These are phyloP conservation scores for Hippopotamus amphibius DNA, from an alignment of 2,113 vertebrate species.

Conservation along the genomic window DNA sequence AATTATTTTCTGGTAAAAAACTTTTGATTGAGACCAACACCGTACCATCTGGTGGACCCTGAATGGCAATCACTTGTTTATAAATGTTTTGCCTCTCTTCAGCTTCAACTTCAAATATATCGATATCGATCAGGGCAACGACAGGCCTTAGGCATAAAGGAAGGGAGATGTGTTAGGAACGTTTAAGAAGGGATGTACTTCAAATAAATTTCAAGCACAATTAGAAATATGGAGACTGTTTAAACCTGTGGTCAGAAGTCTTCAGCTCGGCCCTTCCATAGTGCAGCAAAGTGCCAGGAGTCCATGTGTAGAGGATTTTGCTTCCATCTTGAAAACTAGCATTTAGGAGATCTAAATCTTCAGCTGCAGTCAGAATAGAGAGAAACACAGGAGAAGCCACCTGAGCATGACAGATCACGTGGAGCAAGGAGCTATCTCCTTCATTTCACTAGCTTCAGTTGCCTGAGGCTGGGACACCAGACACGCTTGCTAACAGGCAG, in stretches of 20 bases:
- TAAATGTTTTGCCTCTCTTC: slow-evolving; percentile 96
- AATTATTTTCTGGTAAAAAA: slow-evolving; percentile 91
- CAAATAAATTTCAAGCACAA: slow-evolving; percentile 27
- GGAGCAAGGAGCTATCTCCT: not conserved
- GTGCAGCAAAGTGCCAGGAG: slow-evolving; percentile 93
- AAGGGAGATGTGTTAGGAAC: not conserved
- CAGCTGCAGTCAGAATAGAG: slow-evolving; percentile 86
- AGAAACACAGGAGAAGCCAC: slow-evolving; percentile 19
- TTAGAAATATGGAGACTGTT: slow-evolving; percentile 36
- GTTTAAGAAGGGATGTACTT: not conserved
- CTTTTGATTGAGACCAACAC: slow-evolving; percentile 95
- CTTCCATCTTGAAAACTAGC: slow-evolving; percentile 90
- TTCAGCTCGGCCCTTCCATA: slow-evolving; percentile 98
- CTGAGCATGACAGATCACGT: not conserved
- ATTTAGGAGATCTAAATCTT: slow-evolving; percentile 96
- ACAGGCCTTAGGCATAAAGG: slow-evolving; percentile 90
- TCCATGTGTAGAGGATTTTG: slow-evolving; percentile 91
- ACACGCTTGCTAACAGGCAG: not conserved
- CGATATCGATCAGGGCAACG: slow-evolving; percentile 95
- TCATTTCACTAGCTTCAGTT: not conserved
- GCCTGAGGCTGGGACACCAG: not conserved
- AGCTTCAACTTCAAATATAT: slow-evolving; percentile 97
- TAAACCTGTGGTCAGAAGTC: slow-evolving; percentile 98
- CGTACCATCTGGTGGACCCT: slow-evolving; percentile 97
- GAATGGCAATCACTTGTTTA: slow-evolving; percentile 95